phyloP scores from a whole-genome alignment of 1,140 invertebrate genomes.

The Bombyx mandarina region DNA sequence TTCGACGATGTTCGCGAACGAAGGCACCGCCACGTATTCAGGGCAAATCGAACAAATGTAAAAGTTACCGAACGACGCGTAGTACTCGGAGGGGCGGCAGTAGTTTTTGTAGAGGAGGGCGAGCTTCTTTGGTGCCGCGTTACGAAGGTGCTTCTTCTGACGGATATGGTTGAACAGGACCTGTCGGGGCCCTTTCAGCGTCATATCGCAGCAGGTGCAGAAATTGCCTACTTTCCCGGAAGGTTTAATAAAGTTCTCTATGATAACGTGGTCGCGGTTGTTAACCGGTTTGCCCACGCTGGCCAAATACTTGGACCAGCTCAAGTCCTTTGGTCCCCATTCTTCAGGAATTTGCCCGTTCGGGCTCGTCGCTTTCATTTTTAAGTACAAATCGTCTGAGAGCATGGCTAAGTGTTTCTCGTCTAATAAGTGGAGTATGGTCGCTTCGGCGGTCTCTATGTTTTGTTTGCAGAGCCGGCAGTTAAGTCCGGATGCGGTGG shows the following conservation, averaged over 20 bases:
- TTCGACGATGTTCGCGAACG: slow-evolving; percentile 51
- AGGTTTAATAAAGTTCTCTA: slow-evolving; percentile 60
- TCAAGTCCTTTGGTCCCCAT: slow-evolving; percentile 56
- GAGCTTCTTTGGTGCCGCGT: slow-evolving; percentile 51
- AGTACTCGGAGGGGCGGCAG: slow-evolving; percentile 53
- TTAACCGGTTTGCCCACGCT: slow-evolving; percentile 50
- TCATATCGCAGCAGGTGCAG: slow-evolving; percentile 58
- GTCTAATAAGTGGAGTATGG: slow-evolving; percentile 51
- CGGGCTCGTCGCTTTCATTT: slow-evolving; percentile 35
- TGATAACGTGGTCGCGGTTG: slow-evolving; percentile 48
- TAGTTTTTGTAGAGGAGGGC: slow-evolving; percentile 48
- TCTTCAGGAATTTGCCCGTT: slow-evolving; percentile 48
- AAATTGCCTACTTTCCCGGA: slow-evolving; percentile 55
- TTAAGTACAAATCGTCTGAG: slow-evolving; percentile 50
- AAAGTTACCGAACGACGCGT: slow-evolving; percentile 56
- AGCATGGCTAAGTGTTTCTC: slow-evolving; percentile 51
- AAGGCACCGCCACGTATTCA: slow-evolving; percentile 39
- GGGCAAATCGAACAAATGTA: slow-evolving; percentile 55
- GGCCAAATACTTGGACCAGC: slow-evolving; percentile 56
- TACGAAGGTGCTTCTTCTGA: slow-evolving; percentile 62
- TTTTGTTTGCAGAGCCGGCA: slow-evolving; percentile 42
- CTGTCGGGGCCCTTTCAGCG: slow-evolving; percentile 53
- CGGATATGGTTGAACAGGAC: slow-evolving; percentile 61
- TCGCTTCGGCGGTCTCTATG: slow-evolving; percentile 36
- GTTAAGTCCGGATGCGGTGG: slow-evolving; percentile 20